Evolutionary conservation across 2,888 invertebrate species (phyloP), one percentile per base, ranked within the genome.

Genomic region (Apodemia hepburni): DNA sequence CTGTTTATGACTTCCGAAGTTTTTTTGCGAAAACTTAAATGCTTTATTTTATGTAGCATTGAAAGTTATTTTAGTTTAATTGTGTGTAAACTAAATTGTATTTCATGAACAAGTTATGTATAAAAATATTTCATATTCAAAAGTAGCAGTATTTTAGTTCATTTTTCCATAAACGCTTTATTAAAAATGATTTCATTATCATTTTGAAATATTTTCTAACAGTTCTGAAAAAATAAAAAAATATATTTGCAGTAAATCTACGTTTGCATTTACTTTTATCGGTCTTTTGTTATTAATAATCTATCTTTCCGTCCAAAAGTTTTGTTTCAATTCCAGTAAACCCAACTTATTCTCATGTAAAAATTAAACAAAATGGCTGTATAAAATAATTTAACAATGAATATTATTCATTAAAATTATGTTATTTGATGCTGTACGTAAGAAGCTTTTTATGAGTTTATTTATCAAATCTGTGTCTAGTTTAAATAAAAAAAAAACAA

Each of bases 251-350:
- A 15, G 15, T 15, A 12, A 15, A 42, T 12, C 0, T 42, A 42
- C 1, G 5, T 42, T 42, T 42, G 15, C 3, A 0, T 42, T 42
- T 42, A 42, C 5, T 42, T 42, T 42, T 42, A 5, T 42, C 42
- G 15, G 15, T 42, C 42, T 38, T 38, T 38, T 38, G 33, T 33
- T 33, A 33, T 12, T 12, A 15, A 5, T 42, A 42, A 79, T 82
- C 81, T 86, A 81, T 87, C 87, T 87, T 85, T 91, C 90, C 90
- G 90, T 91, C 90, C 90, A 89, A 80, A 70, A 67, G 71, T 76
- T 77, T 38, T 12, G 78, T 71, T 61, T 60, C 42, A 51, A 61
- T 9, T 38, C 58, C 61, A 68, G 61, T 61, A 74, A 78, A 73
- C 69, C 73, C 70, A 84, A 78, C 15, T 42, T 1, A 42, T 85